Evolutionary conservation across 2,888 invertebrate species (phyloP), one percentile per base, ranked within the genome.

Genomic region (Capitulum mitella): DNA sequence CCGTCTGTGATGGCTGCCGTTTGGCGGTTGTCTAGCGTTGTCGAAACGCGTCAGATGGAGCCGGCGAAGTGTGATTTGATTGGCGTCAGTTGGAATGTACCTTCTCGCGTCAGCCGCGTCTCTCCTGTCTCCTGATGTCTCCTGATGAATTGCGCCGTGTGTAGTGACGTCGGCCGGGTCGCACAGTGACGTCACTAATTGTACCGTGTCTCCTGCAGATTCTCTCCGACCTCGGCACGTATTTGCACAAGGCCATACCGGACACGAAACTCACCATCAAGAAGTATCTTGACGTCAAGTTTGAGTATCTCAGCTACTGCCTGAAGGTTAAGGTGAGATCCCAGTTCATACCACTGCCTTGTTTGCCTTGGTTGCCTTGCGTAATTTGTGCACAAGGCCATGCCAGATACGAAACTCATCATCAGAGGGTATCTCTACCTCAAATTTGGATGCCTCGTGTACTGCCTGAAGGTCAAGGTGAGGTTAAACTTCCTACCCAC

Each of bases 361-460:
- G n/a, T n/a, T n/a, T n/a, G n/a, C n/a, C n/a, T n/a, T n/a, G n/a
- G n/a, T n/a, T n/a, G n/a, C n/a, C n/a, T n/a, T n/a, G n/a, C n/a
- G n/a, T n/a, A n/a, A n/a, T n/a, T n/a, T n/a, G n/a, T 99, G 0
- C 92, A 95, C 85, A 97, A 98, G 87, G 99, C 98, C 0, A 97
- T 99, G 83, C 99, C 99, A 0, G 99, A 99, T 85, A 99, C 98
- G 0, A 92, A 96, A 84, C 87, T 99, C 51, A 99, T 99, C 0
- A 96, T 99, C 64, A 93, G 95, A 83, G 98, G 98, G 84, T 99
- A 99, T 86, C 95, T 98, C 0, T 98, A 99, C 87, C 94, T 95
- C 0, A 99, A 99, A 86, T 99, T 99, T 86, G 98, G 99, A 84
- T 99, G 99, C 85, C 88, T 99, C 79, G 98, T 98, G 0, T 99